Evolutionary conservation across 2,113 vertebrate species (phyloP), one percentile per base, ranked within the genome.

Genomic region (Pelusios castaneus): DNA sequence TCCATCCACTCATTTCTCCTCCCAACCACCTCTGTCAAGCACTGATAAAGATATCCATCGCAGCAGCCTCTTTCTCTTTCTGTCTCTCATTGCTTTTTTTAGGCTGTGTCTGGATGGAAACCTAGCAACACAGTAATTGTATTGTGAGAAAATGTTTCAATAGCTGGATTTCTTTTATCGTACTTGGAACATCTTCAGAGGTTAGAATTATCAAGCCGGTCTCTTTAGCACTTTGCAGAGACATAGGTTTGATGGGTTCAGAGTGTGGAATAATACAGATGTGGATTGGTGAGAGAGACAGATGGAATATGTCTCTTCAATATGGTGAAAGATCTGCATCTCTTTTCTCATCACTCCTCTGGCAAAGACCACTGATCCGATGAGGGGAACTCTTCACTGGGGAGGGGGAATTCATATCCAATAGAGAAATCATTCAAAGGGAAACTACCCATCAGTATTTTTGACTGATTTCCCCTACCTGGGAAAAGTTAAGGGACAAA

Each of bases 51-150:
- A 85, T 84, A 34, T 84, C 82, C 67, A 84, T 78, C 70, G 78
- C 80, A 82, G 90, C 87, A 87, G 82, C 84, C 86, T 54, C 87
- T 92, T 34, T n/a, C 90, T 89, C 88, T 49, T 85, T 93, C n/a
- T n/a, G n/a, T n/a, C 63, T 70, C 92, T 89, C 41, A 93, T 96
- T 96, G 95, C 80, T 91, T 84, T 95, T n/a, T 96, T 94, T 96
- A 90, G 91, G 47, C 92, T 95, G 91, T 90, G 76, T 93, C 89
- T 90, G 85, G 88, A 90, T 95, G 96, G 97, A 96, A 97, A 90
- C 95, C 96, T 96, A 97, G 96, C 95, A 97, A 97, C 94, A 95
- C 88, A 95, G 80, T 91, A 92, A 78, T 86, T 83, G 51, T 88
- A 83, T 95, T 95, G 92, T 87, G 89, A 85, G 82, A 58, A 92